These are phyloP conservation scores for Bufotes viridis DNA, from an alignment of 2,797 vertebrate species.

Conservation along the genomic window DNA sequence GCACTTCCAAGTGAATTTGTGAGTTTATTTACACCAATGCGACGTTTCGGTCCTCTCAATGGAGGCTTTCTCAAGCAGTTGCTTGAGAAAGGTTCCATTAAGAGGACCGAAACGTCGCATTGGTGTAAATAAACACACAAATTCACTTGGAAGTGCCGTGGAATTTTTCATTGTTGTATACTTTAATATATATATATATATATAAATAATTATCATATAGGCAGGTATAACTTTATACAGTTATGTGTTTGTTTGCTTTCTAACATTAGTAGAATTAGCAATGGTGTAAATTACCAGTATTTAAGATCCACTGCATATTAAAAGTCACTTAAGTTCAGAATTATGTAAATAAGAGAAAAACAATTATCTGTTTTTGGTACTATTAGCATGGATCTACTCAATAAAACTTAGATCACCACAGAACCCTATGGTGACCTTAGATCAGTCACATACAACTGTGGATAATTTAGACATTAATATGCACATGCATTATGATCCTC, in stretches of 20 bases:
- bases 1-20: no score
- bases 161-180: no score
- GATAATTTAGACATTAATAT: background rate
- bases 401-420: background rate
- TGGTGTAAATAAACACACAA: no score
- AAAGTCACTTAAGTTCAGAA: background rate
- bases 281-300: background rate
- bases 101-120: no score
- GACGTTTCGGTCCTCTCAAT: no score
- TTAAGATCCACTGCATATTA: background rate
- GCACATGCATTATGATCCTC: background rate
- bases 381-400: background rate
- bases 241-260: background rate
- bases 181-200: no score
- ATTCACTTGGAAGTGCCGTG: no score
- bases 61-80: no score
- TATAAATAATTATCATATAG: no score
- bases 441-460: background rate
- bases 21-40: no score
- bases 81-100: no score
- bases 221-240: background rate
- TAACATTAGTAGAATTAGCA: background rate
- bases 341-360: background rate
- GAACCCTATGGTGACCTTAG: background rate
- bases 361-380: background rate